These are phyloP conservation scores for Phrynosoma platyrhinos DNA, from an alignment of 2,113 vertebrate species.

Conservation along the genomic window DNA sequence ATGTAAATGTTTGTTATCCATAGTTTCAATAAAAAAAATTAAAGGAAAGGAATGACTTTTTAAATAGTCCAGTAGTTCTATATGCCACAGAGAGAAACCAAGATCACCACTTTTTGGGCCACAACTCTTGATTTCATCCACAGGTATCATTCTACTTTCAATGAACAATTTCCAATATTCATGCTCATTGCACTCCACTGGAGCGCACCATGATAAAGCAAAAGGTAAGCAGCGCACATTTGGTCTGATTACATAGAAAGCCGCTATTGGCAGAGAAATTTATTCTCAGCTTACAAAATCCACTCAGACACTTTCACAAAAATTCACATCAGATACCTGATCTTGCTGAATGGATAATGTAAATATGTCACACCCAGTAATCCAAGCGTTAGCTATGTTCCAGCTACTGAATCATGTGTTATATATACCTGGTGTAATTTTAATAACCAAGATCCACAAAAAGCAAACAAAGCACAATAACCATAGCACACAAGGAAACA, in stretches of 20 bases:
- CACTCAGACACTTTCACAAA: conserved; percentile 66
- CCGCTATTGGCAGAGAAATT: conserved; percentile 45
- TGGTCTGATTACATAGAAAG: conserved; percentile 47
- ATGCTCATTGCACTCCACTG: conserved; percentile 59
- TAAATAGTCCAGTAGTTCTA: not conserved
- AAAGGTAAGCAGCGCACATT: conserved; percentile 55
- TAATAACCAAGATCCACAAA: conserved; percentile 73
- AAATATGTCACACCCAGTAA: conserved; percentile 68
- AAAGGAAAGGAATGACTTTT: not conserved
- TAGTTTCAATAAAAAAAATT: not conserved
- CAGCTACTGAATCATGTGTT: conserved; percentile 66
- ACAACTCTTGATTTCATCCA: conserved; percentile 40
- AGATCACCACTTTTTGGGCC: conserved; percentile 33
- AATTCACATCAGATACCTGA: conserved; percentile 71
- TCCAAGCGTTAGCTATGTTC: conserved; percentile 68
- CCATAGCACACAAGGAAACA: conserved; percentile 59
- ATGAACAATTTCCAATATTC: conserved; percentile 56
- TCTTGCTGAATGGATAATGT: conserved; percentile 68
- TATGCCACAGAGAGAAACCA: not conserved
- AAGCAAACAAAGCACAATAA: conserved; percentile 64
- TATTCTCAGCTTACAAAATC: conserved; percentile 63
- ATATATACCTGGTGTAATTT: conserved; percentile 70
- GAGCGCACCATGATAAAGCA: conserved; percentile 45
- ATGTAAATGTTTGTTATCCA: not conserved
- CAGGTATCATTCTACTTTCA: conserved; percentile 21